Base-by-base conservation (phyloP, 2,888 invertebrate genomes). In the Thalpophila matura region DNA sequence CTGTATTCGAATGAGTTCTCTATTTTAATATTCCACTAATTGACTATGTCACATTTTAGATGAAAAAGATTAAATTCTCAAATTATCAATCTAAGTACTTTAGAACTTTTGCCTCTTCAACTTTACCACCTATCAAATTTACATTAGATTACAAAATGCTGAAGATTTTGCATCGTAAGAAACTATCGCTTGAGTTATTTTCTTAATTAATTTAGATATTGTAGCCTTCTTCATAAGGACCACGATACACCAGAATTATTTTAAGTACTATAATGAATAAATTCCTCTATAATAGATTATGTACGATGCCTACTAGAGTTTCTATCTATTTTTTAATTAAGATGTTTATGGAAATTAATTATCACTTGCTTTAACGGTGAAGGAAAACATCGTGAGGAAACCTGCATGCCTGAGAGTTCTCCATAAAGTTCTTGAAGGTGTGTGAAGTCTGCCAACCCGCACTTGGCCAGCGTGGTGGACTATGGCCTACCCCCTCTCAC, bases 201-300 rank as follows among this genome's bases (percentile, higher is more conserved):
- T 46, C 54, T 65, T 33, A 54, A 71, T 54, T 50, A 65, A 54
- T 58, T 47, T 40, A n/a, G 9, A 54, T 31, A 58, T 45, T 37
- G 45, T 27, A 45, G 29, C 31, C 10, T 49, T 38, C 29, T 37
- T 16, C 16, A 3, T 40, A 45, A 14, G 9, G 42, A 47, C 18
- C 18, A 37, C 14, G 18, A 37, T 51, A 37, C 22, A 31, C 31
- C 6, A 27, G 18, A 56, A 24, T 53, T 57, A 29, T 57, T 56
- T 53, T 42, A 63, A 57, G 47, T 40, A 35, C 12, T 49, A 40
- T 1, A 42, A 35, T 40, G 18, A 29, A 35, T 31, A 12, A 46
- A 59, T 40, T 51, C 1, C 9, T 46, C 16, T 29, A 9, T n/a
- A 29, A 20, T 26, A 37, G 12, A 31, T 56, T 27, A 27, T 60